These are phyloP conservation scores for Polymixis flavicincta DNA, from an alignment of 2,888 invertebrate genomes.

Conservation along the genomic window DNA sequence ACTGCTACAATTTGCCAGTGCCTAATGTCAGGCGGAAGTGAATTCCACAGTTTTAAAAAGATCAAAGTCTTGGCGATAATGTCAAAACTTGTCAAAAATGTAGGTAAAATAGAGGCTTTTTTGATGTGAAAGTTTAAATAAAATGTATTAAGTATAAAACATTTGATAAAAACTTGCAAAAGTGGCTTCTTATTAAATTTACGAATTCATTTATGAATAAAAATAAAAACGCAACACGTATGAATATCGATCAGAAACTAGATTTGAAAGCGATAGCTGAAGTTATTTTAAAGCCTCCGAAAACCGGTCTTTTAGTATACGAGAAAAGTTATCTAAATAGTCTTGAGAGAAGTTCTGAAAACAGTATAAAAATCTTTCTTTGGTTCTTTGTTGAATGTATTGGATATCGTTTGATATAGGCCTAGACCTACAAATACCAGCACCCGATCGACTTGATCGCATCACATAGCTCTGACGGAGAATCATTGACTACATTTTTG, in stretches of 20 bases:
- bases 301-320: not conserved
- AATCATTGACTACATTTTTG: slow-evolving; percentile 19
- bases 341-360: not conserved
- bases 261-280: not conserved
- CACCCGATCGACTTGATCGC: not conserved
- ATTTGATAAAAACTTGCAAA: too few species aligned
- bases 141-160: too few species aligned
- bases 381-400: not conserved
- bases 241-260: not conserved
- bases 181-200: too few species aligned
- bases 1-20: too few species aligned
- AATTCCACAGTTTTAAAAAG: not conserved
- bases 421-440: not conserved
- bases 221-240: not conserved
- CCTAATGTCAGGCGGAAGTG: too few species aligned
- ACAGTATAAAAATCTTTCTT: not conserved
- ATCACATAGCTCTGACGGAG: not conserved
- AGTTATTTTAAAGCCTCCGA: not conserved
- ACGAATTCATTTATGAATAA: too few species aligned
- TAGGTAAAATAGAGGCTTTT: too few species aligned
- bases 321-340: too few species aligned
- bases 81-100: not conserved
- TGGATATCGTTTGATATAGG: not conserved
- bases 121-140: too few species aligned
- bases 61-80: not conserved